Evolutionary conservation across 2,113 vertebrate genomes (phyloP).

Genomic region (Empidonax alnorum): DNA sequence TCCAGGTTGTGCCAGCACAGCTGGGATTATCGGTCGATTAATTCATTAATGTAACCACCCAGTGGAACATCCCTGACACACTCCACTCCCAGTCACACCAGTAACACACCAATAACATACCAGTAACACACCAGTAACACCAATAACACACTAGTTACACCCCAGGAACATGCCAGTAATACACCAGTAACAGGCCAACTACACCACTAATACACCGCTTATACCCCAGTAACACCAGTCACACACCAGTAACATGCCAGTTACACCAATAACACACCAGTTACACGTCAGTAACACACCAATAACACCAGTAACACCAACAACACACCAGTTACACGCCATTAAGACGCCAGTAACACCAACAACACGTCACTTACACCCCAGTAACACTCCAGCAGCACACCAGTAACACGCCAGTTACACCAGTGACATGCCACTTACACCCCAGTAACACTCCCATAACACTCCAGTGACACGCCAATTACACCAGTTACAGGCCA

Average conservation of each 20-base stretch:
- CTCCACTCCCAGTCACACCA: neutral
- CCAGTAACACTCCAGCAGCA: too few relatives aligned
- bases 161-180: neutral
- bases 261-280: too few relatives aligned
- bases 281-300: neutral
- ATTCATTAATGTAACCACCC: neutral
- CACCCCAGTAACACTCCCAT: neutral
- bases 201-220: too few relatives aligned
- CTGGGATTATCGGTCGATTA: neutral
- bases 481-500: too few relatives aligned
- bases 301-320: neutral
- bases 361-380: too few relatives aligned
- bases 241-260: neutral
- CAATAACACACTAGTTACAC: too few relatives aligned
- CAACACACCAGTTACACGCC: too few relatives aligned
- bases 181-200: too few relatives aligned
- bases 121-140: too few relatives aligned
- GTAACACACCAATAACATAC: neutral
- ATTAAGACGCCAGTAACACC: too few relatives aligned
- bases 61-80: neutral
- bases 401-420: rapidly evolving
- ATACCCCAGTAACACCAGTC: too few relatives aligned
- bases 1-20: neutral
- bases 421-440: too few relatives aligned
- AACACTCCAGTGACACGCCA: rapidly evolving